Conservation (phyloP, 2,888 invertebrate species). For the Palloptera scutellata region DNA sequence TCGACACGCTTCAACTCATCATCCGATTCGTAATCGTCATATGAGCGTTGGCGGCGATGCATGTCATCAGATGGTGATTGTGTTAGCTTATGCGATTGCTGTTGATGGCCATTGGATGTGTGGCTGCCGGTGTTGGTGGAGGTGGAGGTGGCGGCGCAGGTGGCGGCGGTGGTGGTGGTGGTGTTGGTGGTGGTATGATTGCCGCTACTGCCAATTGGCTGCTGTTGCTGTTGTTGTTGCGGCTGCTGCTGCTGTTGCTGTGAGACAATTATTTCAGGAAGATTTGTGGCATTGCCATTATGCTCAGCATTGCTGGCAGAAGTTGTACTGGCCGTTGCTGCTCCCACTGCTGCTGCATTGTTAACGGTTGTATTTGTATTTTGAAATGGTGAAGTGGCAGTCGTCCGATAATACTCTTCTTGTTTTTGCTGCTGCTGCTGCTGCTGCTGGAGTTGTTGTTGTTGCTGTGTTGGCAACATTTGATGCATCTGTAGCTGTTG, state of each 20-base stretch:
- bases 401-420: conserved; percentile 68
- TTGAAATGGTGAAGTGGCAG: conserved; percentile 70
- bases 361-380: conserved; percentile 6
- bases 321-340: conserved; percentile 40
- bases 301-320: conserved; percentile 36
- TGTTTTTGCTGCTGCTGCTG: conserved; percentile 46
- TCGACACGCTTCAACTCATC: conserved; percentile 89
- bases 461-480: conserved; percentile 57
- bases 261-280: conserved; percentile 60
- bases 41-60: conserved; percentile 67
- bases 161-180: conserved; percentile 2
- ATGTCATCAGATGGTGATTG: conserved; percentile 61
- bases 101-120: conserved; percentile 30
- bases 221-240: conserved; percentile 29
- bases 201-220: conserved; percentile 28
- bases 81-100: conserved; percentile 25
- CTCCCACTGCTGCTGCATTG: conserved; percentile 1
- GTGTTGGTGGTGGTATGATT: conserved; percentile 16
- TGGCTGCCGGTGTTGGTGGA: conserved; percentile 1
- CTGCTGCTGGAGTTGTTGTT: conserved; percentile 37
- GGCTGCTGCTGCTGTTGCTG: conserved; percentile 44
- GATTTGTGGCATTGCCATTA: conserved; percentile 43
- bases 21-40: conserved; percentile 87
- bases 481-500: conserved; percentile 36
- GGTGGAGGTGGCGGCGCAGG: neutral